phyloP scores from a whole-genome alignment of 2,797 vertebrate species.

The Benthosema pterotum region DNA sequence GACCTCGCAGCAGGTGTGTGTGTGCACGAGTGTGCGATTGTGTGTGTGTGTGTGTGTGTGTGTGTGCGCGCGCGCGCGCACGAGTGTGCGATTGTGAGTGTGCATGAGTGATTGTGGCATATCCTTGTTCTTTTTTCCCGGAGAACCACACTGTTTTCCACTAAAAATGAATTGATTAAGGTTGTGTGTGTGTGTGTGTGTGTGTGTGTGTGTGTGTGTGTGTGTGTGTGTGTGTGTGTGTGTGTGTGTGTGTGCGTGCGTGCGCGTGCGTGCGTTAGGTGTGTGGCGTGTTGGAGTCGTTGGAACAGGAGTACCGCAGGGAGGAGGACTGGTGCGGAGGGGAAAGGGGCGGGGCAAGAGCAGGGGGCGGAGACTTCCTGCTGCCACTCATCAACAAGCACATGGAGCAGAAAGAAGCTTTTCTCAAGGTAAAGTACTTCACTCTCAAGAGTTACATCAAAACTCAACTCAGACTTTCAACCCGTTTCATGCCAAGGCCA shows the following conservation, averaged over 20 bases:
- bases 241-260: not conserved
- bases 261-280: conserved; percentile 76
- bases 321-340: conserved; percentile 98
- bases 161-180: too few species aligned
- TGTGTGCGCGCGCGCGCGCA: not conserved
- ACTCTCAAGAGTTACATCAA: too few species aligned
- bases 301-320: conserved; percentile 91
- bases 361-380: conserved; percentile 88
- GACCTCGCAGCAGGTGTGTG: conserved; percentile 93
- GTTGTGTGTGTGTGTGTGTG: not conserved
- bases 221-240: too few species aligned
- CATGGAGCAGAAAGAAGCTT: conserved; percentile 98
- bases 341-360: conserved; percentile 78
- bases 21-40: not conserved
- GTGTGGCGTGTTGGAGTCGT: conserved; percentile 84
- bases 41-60: not conserved
- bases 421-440: conserved; percentile 85
- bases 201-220: not conserved
- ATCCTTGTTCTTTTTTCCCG: too few species aligned
- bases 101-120: too few species aligned
- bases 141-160: too few species aligned
- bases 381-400: conserved; percentile 96
- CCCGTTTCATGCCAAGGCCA: too few species aligned
- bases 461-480: too few species aligned
- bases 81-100: not conserved